Evolutionary conservation across 2,888 invertebrate genomes (phyloP).

Genomic region (Geotrupes spiniger): DNA sequence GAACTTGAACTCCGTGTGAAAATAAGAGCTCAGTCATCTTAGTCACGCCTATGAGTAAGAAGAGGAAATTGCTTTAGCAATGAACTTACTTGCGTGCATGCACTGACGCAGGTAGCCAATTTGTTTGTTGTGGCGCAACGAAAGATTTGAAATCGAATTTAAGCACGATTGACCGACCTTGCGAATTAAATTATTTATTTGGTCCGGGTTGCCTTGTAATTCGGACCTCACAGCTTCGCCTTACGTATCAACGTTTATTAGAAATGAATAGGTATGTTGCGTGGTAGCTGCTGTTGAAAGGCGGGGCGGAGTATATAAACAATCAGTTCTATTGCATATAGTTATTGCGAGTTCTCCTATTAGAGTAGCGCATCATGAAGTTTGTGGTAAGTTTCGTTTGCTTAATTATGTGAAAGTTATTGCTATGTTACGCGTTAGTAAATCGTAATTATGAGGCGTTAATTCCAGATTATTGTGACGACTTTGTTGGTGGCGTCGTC

Average conservation of each 20-base stretch:
- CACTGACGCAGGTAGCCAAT: slow-evolving; percentile 5
- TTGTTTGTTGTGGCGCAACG: slow-evolving; percentile 3
- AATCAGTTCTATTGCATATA: slow-evolving; percentile 18
- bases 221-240: background rate
- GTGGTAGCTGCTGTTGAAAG: slow-evolving; percentile 8
- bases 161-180: slow-evolving; percentile 8
- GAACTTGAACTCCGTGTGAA: slow-evolving; percentile 8
- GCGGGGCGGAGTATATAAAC: slow-evolving; percentile 23
- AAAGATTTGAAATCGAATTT: background rate
- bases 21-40: slow-evolving; percentile 2
- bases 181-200: slow-evolving; percentile 1
- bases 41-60: slow-evolving; percentile 14
- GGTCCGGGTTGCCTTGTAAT: slow-evolving; percentile 7
- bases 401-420: background rate
- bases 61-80: slow-evolving; percentile 14
- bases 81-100: background rate
- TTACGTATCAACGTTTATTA: background rate
- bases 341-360: slow-evolving; percentile 20
- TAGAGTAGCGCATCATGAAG: slow-evolving; percentile 30
- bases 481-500: slow-evolving; percentile 17
- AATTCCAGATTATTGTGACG: slow-evolving; percentile 10
- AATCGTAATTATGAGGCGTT: too few relatives aligned
- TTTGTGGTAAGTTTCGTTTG: slow-evolving; percentile 30
- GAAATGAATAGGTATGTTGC: background rate
- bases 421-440: too few relatives aligned